Conservation (phyloP, 92 coral and sea anemone genomes). For the Siderastrea siderea region DNA sequence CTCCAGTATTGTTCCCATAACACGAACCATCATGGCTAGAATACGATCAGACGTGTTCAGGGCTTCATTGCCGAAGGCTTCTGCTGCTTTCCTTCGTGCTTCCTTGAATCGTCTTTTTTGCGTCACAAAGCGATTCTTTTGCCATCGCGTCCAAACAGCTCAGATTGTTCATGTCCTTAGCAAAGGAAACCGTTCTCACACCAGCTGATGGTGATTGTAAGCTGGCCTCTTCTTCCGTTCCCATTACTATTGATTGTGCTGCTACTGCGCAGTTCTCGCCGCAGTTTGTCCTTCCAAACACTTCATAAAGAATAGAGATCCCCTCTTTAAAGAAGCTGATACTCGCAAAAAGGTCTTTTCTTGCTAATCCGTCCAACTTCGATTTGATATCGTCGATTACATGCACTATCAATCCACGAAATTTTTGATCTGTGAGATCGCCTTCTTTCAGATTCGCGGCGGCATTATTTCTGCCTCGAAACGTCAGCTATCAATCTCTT, state of each 20-base stretch:
- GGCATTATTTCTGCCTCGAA: too few species aligned
- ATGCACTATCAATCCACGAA: slow-evolving; percentile 24
- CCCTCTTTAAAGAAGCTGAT: not conserved
- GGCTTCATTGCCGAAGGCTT: slow-evolving; percentile 32
- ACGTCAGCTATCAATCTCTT: too few species aligned
- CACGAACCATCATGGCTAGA: slow-evolving; percentile 17
- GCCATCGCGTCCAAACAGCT: slow-evolving; percentile 7
- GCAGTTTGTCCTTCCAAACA: slow-evolving; percentile 7
- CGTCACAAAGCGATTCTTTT: slow-evolving; percentile 15
- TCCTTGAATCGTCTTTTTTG: slow-evolving; percentile 25
- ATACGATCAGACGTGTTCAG: slow-evolving; percentile 18
- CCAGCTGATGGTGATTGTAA: not conserved
- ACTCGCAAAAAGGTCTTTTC: too few species aligned
- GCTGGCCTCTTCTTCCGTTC: not conserved
- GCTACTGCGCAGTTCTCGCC: not conserved
- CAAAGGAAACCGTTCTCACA: slow-evolving; percentile 12
- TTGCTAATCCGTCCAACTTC: too few species aligned
- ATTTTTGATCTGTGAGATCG: slow-evolving; percentile 22
- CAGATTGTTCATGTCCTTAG: slow-evolving; percentile 2
- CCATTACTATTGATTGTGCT: not conserved
- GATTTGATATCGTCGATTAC: not conserved
- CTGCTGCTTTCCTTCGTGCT: slow-evolving; percentile 29
- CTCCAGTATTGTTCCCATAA: slow-evolving; percentile 40
- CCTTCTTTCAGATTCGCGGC: slow-evolving; percentile 14
- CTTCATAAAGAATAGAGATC: not conserved